Evolutionary conservation across 2,113 vertebrate genomes (phyloP).

Genomic region (Bubo blakistoni): DNA sequence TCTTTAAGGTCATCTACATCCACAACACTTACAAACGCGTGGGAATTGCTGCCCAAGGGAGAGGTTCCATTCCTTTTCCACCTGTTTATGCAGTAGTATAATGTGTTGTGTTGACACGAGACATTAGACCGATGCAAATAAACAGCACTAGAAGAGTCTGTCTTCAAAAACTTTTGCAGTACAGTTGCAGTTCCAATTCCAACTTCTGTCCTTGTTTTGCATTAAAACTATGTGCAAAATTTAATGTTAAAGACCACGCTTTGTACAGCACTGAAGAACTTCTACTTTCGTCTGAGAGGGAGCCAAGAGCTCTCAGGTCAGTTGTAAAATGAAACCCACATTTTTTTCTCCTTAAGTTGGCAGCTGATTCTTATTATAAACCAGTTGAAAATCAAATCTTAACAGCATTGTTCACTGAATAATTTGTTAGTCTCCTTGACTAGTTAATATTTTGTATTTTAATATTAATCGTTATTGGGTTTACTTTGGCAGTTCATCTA

Average conservation of each 20-base stretch:
- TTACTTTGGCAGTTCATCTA: not conserved
- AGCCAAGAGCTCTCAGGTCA: not conserved
- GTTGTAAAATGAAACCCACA: not conserved
- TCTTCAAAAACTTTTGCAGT: not conserved
- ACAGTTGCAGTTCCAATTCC: not conserved
- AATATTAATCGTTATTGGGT: not conserved
- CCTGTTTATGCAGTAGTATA: not conserved
- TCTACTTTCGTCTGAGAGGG: not conserved
- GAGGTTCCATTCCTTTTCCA: not conserved
- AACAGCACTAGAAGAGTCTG: not conserved
- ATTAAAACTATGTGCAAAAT: not conserved
- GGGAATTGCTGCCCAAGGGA: not conserved
- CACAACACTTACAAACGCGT: not conserved
- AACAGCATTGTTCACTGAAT: not conserved
- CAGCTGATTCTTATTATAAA: not conserved
- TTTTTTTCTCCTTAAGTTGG: not conserved
- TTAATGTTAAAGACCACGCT: not conserved
- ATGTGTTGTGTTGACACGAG: not conserved
- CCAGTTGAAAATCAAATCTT: not conserved
- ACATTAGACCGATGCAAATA: not conserved
- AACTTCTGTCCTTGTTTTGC: not conserved
- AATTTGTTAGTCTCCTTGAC: not conserved
- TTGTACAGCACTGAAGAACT: not conserved
- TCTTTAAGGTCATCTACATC: not conserved
- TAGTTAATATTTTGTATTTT: not conserved